phyloP scores from a whole-genome alignment of 1,140 invertebrate species.

The Nephila pilipes region DNA sequence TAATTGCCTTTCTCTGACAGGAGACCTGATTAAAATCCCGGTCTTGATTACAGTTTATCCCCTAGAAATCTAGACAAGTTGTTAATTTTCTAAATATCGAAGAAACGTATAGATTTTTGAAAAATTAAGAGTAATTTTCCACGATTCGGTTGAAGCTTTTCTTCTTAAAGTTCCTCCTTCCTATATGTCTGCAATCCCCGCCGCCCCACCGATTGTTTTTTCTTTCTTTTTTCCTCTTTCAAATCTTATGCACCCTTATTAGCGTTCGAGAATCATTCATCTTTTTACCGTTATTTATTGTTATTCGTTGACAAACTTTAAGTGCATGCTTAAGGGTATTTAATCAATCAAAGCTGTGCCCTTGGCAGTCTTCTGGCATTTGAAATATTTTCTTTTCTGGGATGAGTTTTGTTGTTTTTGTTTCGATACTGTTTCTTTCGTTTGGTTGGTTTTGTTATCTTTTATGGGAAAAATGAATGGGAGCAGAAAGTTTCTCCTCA shows the following conservation, averaged over 20 bases:
- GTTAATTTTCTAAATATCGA: constrained; percentile 30
- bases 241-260: constrained; percentile 24
- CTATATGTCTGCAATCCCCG: not conserved
- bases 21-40: not conserved
- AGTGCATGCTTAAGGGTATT: constrained; percentile 35
- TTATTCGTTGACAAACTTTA: constrained; percentile 37
- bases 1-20: not conserved
- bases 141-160: not conserved
- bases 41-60: constrained; percentile 2
- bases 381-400: constrained; percentile 23
- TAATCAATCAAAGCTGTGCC: constrained; percentile 32
- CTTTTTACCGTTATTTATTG: constrained; percentile 37
- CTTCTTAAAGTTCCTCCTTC: not conserved
- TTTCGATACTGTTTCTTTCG: constrained; percentile 8
- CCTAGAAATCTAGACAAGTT: not conserved
- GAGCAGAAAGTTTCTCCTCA: constrained; percentile 13
- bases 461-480: not conserved
- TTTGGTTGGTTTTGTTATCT: constrained; percentile 36
- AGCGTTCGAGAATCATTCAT: constrained; percentile 29
- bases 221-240: not conserved
- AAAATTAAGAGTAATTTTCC: constrained; percentile 28
- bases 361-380: constrained; percentile 30
- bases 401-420: constrained; percentile 8
- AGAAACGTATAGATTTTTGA: constrained; percentile 13
- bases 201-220: not conserved